These are phyloP conservation scores for Eledona agricola DNA, from an alignment of 2,888 invertebrate species.

Conservation along the genomic window DNA sequence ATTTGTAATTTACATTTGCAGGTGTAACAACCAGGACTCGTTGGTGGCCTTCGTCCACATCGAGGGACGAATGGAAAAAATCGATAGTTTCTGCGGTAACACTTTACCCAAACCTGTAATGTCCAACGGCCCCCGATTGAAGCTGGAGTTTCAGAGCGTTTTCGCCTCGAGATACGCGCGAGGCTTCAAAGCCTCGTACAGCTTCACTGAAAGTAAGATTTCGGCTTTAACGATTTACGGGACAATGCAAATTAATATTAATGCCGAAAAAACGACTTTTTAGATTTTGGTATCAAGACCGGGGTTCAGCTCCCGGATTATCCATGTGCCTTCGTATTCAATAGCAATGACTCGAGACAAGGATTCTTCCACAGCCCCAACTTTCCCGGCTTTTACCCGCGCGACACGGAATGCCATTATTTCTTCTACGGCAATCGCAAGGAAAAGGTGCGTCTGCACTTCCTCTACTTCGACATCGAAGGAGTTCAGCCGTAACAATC, in stretches of 20 bases:
- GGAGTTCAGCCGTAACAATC: slow-evolving; percentile 85
- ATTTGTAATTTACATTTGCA: slow-evolving; percentile 53
- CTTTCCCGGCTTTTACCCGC: slow-evolving; percentile 89
- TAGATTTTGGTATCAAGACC: slow-evolving; percentile 89
- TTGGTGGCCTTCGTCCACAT: slow-evolving; percentile 83
- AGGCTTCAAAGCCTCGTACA: slow-evolving; percentile 89
- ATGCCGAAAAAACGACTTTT: slow-evolving; percentile 43
- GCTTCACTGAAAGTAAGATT: slow-evolving; percentile 87
- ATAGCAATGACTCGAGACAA: slow-evolving; percentile 80
- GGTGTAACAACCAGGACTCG: slow-evolving; percentile 82
- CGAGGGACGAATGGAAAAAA: slow-evolving; percentile 83
- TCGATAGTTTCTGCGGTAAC: slow-evolving; percentile 87
- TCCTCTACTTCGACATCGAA: slow-evolving; percentile 93
- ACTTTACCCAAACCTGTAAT: slow-evolving; percentile 87
- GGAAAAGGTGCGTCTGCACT: slow-evolving; percentile 84
- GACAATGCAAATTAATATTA: neutral
- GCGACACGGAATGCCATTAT: slow-evolving; percentile 90
- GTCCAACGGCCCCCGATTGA: slow-evolving; percentile 89
- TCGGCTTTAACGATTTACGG: too few relatives aligned
- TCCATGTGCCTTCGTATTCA: slow-evolving; percentile 89
- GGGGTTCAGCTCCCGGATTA: slow-evolving; percentile 79
- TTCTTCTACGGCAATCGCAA: slow-evolving; percentile 84
- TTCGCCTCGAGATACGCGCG: slow-evolving; percentile 80
- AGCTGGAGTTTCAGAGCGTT: slow-evolving; percentile 85
- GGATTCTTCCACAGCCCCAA: slow-evolving; percentile 90